Percentiles rank a stretch among this genome's conserved stretches.
These are phyloP conservation scores for Silurus aristotelis DNA, from an alignment of 2,797 vertebrate genomes.

Conservation along the genomic window DNA sequence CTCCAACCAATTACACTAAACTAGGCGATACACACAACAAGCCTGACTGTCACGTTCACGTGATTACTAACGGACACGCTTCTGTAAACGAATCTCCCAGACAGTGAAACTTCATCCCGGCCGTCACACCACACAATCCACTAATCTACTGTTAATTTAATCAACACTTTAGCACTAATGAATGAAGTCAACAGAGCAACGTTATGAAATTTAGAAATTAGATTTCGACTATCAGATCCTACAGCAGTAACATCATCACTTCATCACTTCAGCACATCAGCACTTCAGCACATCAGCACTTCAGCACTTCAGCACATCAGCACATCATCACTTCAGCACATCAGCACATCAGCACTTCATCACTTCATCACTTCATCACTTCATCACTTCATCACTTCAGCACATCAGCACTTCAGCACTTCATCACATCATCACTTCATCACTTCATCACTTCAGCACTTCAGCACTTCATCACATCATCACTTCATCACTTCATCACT, in stretches of 20 bases:
- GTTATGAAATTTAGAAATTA: conserved; percentile 23
- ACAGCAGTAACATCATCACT: too few relatives aligned
- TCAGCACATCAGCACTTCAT: too few relatives aligned
- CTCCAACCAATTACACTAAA: too few relatives aligned
- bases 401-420: too few relatives aligned
- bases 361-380: too few relatives aligned
- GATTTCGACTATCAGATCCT: not conserved
- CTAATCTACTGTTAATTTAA: conserved; percentile 19
- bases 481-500: too few relatives aligned
- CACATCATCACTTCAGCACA: too few relatives aligned
- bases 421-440: not conserved
- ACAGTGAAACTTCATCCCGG: not conserved
- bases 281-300: too few relatives aligned
- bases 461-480: too few relatives aligned
- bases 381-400: too few relatives aligned
- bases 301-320: too few relatives aligned
- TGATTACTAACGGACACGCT: not conserved
- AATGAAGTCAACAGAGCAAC: conserved; percentile 15
- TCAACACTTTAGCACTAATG: conserved; percentile 29
- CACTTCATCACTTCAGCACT: not conserved
- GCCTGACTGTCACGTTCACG: not conserved
- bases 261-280: not conserved
- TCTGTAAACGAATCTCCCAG: conserved; percentile 10
- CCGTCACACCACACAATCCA: not conserved
- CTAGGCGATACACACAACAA: not conserved